Conservation (phyloP, 2,888 invertebrate genomes). For the Deilephila elpenor region DNA sequence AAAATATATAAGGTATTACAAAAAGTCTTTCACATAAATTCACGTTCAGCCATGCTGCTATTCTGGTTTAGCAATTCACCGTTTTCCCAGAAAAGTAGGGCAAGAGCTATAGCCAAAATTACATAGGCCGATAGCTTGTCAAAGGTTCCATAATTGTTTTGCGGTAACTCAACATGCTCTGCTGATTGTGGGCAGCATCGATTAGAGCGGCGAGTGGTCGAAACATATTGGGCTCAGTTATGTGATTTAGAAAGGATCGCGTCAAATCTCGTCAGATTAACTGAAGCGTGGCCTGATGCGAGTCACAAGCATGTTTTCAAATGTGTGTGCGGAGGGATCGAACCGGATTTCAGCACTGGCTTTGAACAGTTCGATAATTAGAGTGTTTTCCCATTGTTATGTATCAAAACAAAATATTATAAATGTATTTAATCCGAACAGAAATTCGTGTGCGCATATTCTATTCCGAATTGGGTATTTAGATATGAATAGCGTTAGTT, state of each 20-base stretch:
- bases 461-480: constrained; percentile 13
- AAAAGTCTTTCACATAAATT: too few relatives aligned
- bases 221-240: constrained; percentile 49
- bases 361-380: constrained; percentile 43
- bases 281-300: constrained; percentile 52
- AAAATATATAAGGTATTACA: too few relatives aligned
- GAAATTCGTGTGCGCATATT: constrained; percentile 16
- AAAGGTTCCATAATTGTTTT: constrained; percentile 8
- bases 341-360: constrained; percentile 47
- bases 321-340: constrained; percentile 52
- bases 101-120: neutral
- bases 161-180: constrained; percentile 21
- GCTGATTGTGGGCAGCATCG: constrained; percentile 32
- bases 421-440: constrained; percentile 27
- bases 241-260: constrained; percentile 56
- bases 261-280: constrained; percentile 57
- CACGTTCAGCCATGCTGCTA: neutral
- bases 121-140: neutral
- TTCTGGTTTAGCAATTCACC: too few relatives aligned
- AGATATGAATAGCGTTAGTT: constrained; percentile 3
- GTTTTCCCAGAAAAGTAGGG: neutral
- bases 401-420: constrained; percentile 33
- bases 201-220: constrained; percentile 36
- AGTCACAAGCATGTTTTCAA: constrained; percentile 53
- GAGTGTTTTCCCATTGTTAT: constrained; percentile 37